Evolutionary conservation across 2,113 vertebrate genomes (phyloP), one percentile per base, ranked within the genome.

Genomic region (Ailuropoda melanoleuca): DNA sequence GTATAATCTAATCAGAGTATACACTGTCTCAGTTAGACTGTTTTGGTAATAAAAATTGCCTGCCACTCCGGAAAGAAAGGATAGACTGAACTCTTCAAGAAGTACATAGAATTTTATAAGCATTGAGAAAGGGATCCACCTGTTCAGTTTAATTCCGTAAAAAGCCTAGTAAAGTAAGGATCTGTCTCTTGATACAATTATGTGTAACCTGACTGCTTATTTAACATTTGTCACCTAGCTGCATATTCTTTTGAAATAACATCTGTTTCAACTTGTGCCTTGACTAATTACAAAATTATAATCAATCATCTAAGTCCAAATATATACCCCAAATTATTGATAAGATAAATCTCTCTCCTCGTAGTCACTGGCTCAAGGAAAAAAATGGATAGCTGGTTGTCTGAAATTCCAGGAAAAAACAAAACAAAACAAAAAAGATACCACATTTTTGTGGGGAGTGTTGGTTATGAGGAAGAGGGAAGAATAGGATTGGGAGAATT

Each of bases 221-320:
- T 96, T 97, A 96, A 96, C 77, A 95, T 64, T 87, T 96, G 24
- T 72, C 96, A 97, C 83, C 94, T 75, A 98, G 95, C 85, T 97
- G 66, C 84, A 97, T 75, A 66, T 91, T 95, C 15, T 95, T 98
- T 92, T 93, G 78, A 60, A 96, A 78, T 89, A 84, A 88, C 97
- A 98, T 62, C 91, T 96, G 88, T 90, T 98, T 97, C 17, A 15
- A 82, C 95, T 97, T 92, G 68, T 97, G 82, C 39, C 48, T 90
- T 97, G 78, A 56, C 95, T 97, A 98, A 98, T 98, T 98, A 91
- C 90, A 97, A 96, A 97, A 62, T 97, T 97, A 98, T 96, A 86
- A 97, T 81, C 84, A 97, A 97, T 55, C 64, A 94, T 94, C 75
- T 86, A 97, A 97, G 62, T 97, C 93, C 75, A 98, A 98, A 95